A percentile compares a stretch with the other conserved stretches of the same genome.
Evolutionary conservation across 2,888 invertebrate species (phyloP).

Genomic region (Drosophila anceps): DNA sequence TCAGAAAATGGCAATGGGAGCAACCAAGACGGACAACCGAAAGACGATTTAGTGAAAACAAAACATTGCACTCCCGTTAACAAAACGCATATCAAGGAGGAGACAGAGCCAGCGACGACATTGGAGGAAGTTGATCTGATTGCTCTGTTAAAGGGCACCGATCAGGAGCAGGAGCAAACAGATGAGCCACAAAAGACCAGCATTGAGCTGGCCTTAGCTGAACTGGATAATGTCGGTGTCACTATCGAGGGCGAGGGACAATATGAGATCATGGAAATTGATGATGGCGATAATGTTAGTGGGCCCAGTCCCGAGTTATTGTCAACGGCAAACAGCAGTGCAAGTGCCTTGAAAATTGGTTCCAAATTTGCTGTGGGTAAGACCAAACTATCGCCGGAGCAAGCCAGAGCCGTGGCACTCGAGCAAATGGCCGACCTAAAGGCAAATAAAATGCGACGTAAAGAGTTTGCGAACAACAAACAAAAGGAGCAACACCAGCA

Average conservation of each 20-base stretch:
- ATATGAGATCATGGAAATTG: conserved; percentile 84
- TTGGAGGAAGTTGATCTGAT: conserved; percentile 85
- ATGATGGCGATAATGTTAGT: conserved; percentile 63
- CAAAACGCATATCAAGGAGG: conserved; percentile 11
- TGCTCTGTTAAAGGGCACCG: conserved; percentile 87
- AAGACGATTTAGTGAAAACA: conserved; percentile 21
- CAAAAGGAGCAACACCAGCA: conserved; percentile 50
- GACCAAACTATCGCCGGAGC: conserved; percentile 72
- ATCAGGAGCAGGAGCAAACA: conserved; percentile 83
- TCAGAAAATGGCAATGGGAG: conserved; percentile 31
- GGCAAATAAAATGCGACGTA: conserved; percentile 63
- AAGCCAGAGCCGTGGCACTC: conserved; percentile 83
- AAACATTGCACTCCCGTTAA: conserved; percentile 21
- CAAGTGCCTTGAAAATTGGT: conserved; percentile 7
- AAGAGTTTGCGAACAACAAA: conserved; percentile 59
- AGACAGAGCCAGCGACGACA: conserved; percentile 23
- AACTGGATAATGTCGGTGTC: conserved; percentile 74
- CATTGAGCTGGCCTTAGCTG: conserved; percentile 57
- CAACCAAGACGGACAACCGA: background rate
- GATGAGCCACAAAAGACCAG: conserved; percentile 32
- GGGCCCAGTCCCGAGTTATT: conserved; percentile 25
- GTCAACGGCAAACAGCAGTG: conserved; percentile 4
- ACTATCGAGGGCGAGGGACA: conserved; percentile 84
- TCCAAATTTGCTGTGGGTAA: conserved; percentile 37
- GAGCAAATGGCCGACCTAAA: conserved; percentile 81